Conservation (phyloP, 1,140 invertebrate genomes). For the Zaprionus taronus region DNA sequence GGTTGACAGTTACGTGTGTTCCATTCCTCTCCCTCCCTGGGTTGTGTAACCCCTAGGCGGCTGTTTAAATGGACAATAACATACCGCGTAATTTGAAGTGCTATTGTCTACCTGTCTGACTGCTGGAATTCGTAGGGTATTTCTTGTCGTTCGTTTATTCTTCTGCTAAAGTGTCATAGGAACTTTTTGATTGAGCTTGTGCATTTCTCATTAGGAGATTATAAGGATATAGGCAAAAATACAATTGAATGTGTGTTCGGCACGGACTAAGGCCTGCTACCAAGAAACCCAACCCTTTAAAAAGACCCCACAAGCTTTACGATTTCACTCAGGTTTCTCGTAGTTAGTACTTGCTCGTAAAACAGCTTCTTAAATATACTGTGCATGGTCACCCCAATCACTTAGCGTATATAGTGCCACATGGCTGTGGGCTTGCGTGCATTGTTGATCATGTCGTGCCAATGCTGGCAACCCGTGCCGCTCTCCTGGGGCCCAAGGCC, state of each 20-base stretch:
- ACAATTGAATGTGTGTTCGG: neutral
- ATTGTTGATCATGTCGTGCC: slow-evolving; percentile 92
- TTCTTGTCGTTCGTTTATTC: slow-evolving; percentile 13
- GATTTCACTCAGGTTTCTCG: neutral
- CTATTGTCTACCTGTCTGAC: slow-evolving; percentile 14
- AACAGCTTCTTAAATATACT: neutral
- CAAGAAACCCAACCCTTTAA: slow-evolving; percentile 1
- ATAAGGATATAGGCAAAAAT: slow-evolving; percentile 31
- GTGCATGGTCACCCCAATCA: neutral
- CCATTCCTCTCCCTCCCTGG: neutral
- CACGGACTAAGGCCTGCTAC: neutral
- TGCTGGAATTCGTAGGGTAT: slow-evolving; percentile 7
- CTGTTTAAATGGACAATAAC: slow-evolving; percentile 18
- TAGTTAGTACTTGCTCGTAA: neutral
- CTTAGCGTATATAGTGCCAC: slow-evolving; percentile 92
- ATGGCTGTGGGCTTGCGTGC: slow-evolving; percentile 92
- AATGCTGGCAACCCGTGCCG: slow-evolving; percentile 88
- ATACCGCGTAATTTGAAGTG: slow-evolving; percentile 9
- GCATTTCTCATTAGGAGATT: slow-evolving; percentile 37
- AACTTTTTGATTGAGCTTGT: slow-evolving; percentile 76
- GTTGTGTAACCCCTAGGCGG: neutral
- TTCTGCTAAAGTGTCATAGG: slow-evolving; percentile 45
- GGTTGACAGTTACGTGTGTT: slow-evolving; percentile 56
- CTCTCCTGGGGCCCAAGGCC: slow-evolving; percentile 89
- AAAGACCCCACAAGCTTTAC: slow-evolving; percentile 6